Evolutionary conservation across 1,140 invertebrate genomes (phyloP), one percentile per base, ranked within the genome.

Genomic region (Magallana ariakensis): DNA sequence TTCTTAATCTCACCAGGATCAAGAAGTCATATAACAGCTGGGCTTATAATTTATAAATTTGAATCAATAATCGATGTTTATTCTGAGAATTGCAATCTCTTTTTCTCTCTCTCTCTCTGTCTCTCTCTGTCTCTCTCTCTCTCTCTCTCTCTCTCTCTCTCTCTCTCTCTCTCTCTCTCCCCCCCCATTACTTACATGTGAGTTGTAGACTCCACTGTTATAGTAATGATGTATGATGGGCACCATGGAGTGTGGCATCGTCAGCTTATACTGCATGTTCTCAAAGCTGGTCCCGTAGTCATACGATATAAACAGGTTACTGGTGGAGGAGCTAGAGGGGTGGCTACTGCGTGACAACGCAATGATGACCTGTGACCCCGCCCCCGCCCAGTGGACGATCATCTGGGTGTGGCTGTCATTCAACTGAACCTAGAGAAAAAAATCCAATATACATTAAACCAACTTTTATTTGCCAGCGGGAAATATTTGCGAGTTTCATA

Each of bases 371-470:
- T 97, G 96, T 70, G 97, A 97, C 22, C 96, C 96, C 92, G 97
- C 96, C 46, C 97, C 97, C 54, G 97, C 97, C 97, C 98, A 98
- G 94, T 98, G 97, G 1, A 98, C 97, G 95, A 98, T 97, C 90
- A 98, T 94, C 92, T 97, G 97, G 90, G 97, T 97, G 94, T 98
- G 97, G 83, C 96, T 97, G 94, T 98, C 97, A 95, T 97, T 97
- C 11, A 98, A 95, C 60, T 88, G 80, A 83, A 93, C 93, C 95
- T 96, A 91, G n/a, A 92, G 93, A 88, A 91, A 87, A 87, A 89
- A 84, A 80, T 89, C 89, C 33, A 46, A 2, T 46, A 46, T 46
- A 46, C 33, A 4, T 2, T 46, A 46, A 46, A 4, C 33, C 2
- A 46, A 46, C 33, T 46, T 46, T 46, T 46, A 46, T 5, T 46